A percentile compares a stretch with the other conserved stretches of the same genome.
phyloP scores from a whole-genome alignment of 1,140 invertebrate species.

The Teleogryllus occipitalis region DNA sequence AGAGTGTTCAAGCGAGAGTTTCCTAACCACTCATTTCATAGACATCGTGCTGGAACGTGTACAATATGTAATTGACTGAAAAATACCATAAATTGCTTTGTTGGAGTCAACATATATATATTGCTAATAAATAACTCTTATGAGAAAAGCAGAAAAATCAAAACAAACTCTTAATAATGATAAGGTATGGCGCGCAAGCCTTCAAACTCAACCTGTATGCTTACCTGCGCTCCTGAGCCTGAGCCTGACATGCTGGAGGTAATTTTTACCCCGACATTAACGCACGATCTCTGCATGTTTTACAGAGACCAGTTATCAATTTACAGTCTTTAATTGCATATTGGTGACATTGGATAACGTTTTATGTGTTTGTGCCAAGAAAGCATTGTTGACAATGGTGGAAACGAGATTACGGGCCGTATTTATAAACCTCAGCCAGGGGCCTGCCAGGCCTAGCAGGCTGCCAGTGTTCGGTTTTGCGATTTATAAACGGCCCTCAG shows the following conservation, averaged over 20 bases:
- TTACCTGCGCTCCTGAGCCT: not conserved
- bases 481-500: too few relatives aligned
- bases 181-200: not conserved
- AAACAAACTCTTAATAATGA: not conserved
- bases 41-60: not conserved
- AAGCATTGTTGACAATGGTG: slow-evolving; percentile 18
- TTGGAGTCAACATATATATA: not conserved
- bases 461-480: too few relatives aligned
- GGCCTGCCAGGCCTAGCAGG: too few relatives aligned
- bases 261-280: not conserved
- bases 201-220: not conserved
- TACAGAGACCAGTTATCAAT: slow-evolving; percentile 19
- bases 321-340: slow-evolving; percentile 3
- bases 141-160: slow-evolving; percentile 7
- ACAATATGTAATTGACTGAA: not conserved
- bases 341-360: slow-evolving; percentile 13
- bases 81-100: not conserved
- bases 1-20: slow-evolving; percentile 4
- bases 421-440: too few relatives aligned
- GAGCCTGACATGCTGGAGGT: not conserved
- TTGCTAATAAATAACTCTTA: not conserved
- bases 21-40: not conserved
- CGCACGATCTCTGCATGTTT: not conserved
- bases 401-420: slow-evolving; percentile 24
- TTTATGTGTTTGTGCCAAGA: slow-evolving; percentile 24